Evolutionary conservation across 2,797 vertebrate species (phyloP).

Genomic region (Lepilemur ruficaudatus): DNA sequence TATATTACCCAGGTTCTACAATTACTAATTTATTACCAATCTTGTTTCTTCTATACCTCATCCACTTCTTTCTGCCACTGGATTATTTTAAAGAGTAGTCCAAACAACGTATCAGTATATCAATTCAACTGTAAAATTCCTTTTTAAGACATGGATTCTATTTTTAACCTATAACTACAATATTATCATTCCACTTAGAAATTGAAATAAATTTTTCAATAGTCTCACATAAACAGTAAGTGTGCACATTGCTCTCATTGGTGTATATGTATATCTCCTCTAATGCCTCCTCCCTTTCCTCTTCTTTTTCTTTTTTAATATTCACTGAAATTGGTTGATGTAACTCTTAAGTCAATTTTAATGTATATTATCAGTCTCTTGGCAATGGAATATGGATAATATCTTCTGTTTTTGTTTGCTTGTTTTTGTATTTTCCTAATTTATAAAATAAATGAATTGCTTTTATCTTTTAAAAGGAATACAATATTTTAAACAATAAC

Average conservation of each 20-base stretch:
- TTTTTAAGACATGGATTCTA: not conserved
- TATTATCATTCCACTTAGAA: not conserved
- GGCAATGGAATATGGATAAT: not conserved
- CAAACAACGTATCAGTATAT: not conserved
- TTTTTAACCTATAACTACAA: not conserved
- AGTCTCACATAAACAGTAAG: not conserved
- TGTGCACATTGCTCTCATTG: not conserved
- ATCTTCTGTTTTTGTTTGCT: not conserved
- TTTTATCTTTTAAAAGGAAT: constrained; percentile 26
- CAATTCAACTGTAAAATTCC: not conserved
- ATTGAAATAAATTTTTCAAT: not conserved
- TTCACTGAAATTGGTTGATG: not conserved
- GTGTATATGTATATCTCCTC: not conserved
- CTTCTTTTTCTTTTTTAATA: not conserved
- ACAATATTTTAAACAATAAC: not conserved
- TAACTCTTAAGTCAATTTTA: not conserved
- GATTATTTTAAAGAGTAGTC: constrained; percentile 8
- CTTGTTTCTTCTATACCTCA: not conserved
- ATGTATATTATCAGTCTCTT: not conserved
- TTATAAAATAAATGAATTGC: not conserved
- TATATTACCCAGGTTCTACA: not conserved
- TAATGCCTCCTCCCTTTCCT: accelerated
- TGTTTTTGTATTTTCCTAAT: not conserved
- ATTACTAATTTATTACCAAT: not conserved
- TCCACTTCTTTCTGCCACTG: not conserved